Conservation (phyloP, 2,113 vertebrate species). For the Spheniscus mendiculus region DNA sequence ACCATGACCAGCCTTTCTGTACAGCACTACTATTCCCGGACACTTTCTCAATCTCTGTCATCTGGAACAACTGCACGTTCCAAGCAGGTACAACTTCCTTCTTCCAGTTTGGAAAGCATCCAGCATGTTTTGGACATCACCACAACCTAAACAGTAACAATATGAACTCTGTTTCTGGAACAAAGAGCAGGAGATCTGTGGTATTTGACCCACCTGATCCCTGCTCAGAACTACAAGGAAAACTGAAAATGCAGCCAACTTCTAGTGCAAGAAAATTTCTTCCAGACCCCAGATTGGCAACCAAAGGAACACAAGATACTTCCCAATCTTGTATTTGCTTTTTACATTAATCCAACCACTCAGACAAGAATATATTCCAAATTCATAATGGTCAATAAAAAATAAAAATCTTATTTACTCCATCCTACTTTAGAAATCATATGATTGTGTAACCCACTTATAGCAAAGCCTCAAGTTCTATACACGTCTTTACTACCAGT, state of each 20-base stretch:
- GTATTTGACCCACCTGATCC: slow-evolving; percentile 26
- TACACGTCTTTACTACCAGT: not conserved
- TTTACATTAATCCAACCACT: not conserved
- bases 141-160: not conserved
- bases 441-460: not conserved
- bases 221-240: not conserved
- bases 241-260: slow-evolving; percentile 12
- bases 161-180: not conserved
- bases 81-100: not conserved
- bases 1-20: not conserved
- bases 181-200: not conserved
- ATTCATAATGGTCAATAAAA: not conserved
- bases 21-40: not conserved
- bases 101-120: not conserved
- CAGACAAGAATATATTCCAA: slow-evolving; percentile 3
- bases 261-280: slow-evolving; percentile 25
- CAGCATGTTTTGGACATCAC: not conserved
- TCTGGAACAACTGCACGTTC: not conserved
- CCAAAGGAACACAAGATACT: slow-evolving; percentile 10
- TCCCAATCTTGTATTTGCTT: slow-evolving; percentile 25
- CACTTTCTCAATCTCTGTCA: not conserved
- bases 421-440: not conserved
- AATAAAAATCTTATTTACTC: not conserved
- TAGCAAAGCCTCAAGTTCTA: not conserved
- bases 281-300: slow-evolving; percentile 41